Evolutionary conservation across 1,140 invertebrate species (phyloP).

Genomic region (Thalassaphorura encarpata): DNA sequence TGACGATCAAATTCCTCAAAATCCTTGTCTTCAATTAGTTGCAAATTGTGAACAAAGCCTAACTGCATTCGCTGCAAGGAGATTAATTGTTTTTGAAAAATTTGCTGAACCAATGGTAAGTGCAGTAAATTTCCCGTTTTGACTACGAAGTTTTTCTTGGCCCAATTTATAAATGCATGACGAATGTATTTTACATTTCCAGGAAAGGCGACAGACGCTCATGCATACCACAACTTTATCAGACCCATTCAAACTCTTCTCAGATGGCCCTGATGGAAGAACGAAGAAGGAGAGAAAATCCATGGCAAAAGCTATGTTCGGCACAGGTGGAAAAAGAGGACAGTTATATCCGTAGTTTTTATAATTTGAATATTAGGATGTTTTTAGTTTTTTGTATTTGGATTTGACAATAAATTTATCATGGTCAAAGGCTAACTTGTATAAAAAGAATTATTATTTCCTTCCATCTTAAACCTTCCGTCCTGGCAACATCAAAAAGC

Average conservation of each 20-base stretch:
- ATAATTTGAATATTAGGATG: no score
- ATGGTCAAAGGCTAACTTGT: no score
- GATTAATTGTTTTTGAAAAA: constrained; percentile 80
- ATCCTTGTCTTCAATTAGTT: constrained; percentile 64
- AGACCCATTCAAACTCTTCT: constrained; percentile 28
- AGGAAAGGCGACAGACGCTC: constrained; percentile 11
- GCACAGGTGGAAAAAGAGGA: no score
- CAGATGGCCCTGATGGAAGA: not conserved
- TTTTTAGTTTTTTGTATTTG: no score
- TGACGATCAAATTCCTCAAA: constrained; percentile 60
- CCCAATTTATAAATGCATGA: not conserved
- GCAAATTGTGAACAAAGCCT: constrained; percentile 79
- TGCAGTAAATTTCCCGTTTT: not conserved
- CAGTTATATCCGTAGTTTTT: no score
- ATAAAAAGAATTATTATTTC: no score
- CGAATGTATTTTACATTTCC: not conserved
- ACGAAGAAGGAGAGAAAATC: constrained; percentile 18
- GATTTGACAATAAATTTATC: no score
- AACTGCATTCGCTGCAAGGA: constrained; percentile 61
- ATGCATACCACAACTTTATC: constrained; percentile 21
- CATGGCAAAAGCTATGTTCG: not conserved
- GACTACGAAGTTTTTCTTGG: not conserved
- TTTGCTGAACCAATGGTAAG: constrained; percentile 44
- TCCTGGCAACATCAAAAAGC: no score
- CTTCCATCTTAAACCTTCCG: no score